These are phyloP conservation scores for Brachionus sp. DNA, from an alignment of 1,140 invertebrate species.

Conservation along the genomic window DNA sequence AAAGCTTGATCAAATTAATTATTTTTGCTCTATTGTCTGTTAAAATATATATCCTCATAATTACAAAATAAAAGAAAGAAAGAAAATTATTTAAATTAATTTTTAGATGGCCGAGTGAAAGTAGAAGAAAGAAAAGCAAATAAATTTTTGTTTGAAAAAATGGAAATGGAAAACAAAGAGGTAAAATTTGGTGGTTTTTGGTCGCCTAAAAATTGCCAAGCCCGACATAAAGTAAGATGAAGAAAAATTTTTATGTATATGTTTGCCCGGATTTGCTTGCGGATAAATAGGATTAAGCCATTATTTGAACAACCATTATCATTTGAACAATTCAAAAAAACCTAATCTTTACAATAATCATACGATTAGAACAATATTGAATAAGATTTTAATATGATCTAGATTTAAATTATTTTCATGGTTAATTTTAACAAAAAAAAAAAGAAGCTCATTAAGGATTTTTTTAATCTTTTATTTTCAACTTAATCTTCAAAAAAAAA, in stretches of 20 bases:
- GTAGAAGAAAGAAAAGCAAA: constrained; percentile 33
- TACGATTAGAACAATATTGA: neutral
- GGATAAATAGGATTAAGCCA: constrained; percentile 25
- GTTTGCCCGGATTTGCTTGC: neutral
- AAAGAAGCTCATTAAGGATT: neutral
- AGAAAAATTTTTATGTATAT: constrained; percentile 48
- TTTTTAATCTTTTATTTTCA: constrained; percentile 22
- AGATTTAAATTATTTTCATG: neutral
- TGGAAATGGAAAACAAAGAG: neutral
- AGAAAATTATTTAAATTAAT: neutral
- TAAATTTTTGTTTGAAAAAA: neutral
- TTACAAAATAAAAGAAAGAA: no score
- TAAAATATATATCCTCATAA: no score
- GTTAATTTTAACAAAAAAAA: neutral
- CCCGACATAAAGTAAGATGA: constrained; percentile 51
- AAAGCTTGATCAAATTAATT: no score
- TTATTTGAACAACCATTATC: neutral
- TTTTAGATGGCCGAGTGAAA: neutral
- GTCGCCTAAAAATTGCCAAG: constrained; percentile 50
- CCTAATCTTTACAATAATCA: neutral
- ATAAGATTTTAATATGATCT: neutral
- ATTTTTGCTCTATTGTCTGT: no score
- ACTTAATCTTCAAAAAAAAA: constrained; percentile 23
- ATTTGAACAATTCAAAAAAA: neutral
- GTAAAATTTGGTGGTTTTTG: constrained; percentile 48